Evolutionary conservation across 1,140 invertebrate genomes (phyloP).

Genomic region (Aleiodes sp.): DNA sequence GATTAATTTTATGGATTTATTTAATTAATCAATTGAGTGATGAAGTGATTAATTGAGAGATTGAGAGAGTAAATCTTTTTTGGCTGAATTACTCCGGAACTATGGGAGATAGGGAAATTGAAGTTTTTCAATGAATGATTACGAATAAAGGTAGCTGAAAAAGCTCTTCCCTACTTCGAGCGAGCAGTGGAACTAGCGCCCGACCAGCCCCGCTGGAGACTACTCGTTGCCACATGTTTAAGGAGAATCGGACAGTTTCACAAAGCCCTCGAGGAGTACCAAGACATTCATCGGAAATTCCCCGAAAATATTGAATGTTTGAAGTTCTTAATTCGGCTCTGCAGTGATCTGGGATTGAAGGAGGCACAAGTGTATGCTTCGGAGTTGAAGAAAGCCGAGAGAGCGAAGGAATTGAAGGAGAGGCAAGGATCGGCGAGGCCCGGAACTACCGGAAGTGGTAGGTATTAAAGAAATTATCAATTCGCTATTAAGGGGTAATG

Average conservation of each 20-base stretch:
- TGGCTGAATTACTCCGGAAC: too few species aligned
- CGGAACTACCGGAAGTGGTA: conserved; percentile 53
- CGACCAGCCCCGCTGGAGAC: conserved; percentile 83
- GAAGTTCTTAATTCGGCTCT: conserved; percentile 84
- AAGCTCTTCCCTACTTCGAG: conserved; percentile 89
- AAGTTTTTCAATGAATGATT: too few species aligned
- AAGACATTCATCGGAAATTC: conserved; percentile 80
- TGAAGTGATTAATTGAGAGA: too few species aligned
- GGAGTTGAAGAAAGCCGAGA: conserved; percentile 86
- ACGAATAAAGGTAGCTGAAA: conserved; percentile 82
- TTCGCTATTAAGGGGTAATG: background rate
- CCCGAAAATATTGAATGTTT: conserved; percentile 90
- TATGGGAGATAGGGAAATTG: too few species aligned
- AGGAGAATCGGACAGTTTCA: conserved; percentile 85
- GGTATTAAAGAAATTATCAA: conserved; percentile 8
- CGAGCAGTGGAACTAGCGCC: conserved; percentile 89
- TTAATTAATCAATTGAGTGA: background rate
- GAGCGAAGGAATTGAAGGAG: conserved; percentile 77
- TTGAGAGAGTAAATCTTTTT: background rate
- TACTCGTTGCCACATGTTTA: conserved; percentile 87
- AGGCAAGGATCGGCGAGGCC: conserved; percentile 69
- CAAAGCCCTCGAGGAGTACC: conserved; percentile 82
- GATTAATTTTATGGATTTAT: background rate
- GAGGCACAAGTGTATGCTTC: conserved; percentile 81
- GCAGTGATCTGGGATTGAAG: conserved; percentile 83